Base-by-base conservation (phyloP, 2,113 vertebrate genomes). In the Tyto alba region DNA sequence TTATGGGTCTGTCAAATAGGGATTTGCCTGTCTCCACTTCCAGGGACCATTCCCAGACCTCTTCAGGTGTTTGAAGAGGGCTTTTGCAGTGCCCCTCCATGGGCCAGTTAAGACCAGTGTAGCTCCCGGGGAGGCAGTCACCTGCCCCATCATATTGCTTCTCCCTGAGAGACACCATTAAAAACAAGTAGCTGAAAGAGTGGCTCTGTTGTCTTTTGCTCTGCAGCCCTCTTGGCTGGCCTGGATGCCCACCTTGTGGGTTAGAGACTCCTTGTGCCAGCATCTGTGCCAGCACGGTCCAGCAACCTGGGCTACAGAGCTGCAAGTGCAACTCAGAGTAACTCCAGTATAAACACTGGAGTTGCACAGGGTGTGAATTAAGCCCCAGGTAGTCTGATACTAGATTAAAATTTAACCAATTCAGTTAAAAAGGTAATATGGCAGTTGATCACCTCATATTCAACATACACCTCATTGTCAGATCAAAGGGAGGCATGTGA, bases 221-320 rank as follows among this genome's bases (percentile, higher is more conserved):
- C 64, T 41, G 77, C 67, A 57, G 56, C 52, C 30, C 21, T 80
- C 14, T 12, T 71, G 50, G 6, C 34, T 63, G 64, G 30, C 21
- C 52, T 74, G 34, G 40, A 15, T 81, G 41, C 25, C 34, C n/a
- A 55, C 30, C 16, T n/a, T 3, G 8, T 29, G 62, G n/a, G 16
- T 45, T 27, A 9, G 15, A 76, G 16, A 7, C 5, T 9, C 3
- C 12, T 60, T 69, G 25, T 59, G 40, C 52, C 74, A 50, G 4
- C 1, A 3, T 13, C 22, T 52, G 57, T 64, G 47, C 41, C 79
- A 76, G 29, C 36, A 29, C 0, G 0, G 18, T n/a, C 25, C 64
- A 48, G n/a, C 40, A 34, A 32, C 47, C 19, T 25, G 50, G 53
- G 75, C 43, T 43, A 27, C 47, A 72, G 48, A 78, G 50, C 62